Evolutionary conservation across 2,797 vertebrate genomes (phyloP), one percentile per base, ranked within the genome.

Genomic region (Crypturellus tataupa): DNA sequence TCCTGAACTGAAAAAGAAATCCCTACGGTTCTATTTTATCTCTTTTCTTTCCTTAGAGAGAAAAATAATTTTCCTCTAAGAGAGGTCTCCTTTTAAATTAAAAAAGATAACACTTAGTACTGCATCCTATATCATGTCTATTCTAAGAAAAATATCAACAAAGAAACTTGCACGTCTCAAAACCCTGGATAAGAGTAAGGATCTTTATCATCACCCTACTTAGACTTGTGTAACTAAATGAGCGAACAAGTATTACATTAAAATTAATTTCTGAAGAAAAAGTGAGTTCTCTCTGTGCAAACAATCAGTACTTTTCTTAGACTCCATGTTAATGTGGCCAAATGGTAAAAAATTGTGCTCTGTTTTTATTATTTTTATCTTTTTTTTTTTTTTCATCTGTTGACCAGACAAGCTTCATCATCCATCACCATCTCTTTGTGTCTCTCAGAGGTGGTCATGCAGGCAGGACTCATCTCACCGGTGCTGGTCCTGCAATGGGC

Each of bases 21-120:
- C 67, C 65, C 59, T 84, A 91, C 89, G 64, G 47, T 15, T 84
- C 31, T 15, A 15, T 89, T 90, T 95, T 68, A 81, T 91, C 63
- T 88, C 20, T 85, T 20, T 10, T 69, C 55, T 67, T 23, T 39
- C 37, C 37, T 39, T 8, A 39, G 37, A 39, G 37, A 39, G 37
- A 39, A 39, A 89, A 87, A 78, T 87, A 85, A 51, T 51, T 85
- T 89, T 92, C 42, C 46, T 21, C 10, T 84, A 58, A 82, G 47
- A 82, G 13, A 55, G 63, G 13, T 5, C 10, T 80, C 9, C 4
- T 89, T 79, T 92, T 44, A 1, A 85, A 80, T 80, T 35, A n/a
- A 7, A 60, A 51, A 70, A 25, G 4, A 70, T 44, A 87, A 46
- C 5, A 53, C 53, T 93, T 51, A 75, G 16, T 69, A 25, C 17